phyloP scores from a whole-genome alignment of 2,888 invertebrate species.

The Lordiphosa fenestrarum region DNA sequence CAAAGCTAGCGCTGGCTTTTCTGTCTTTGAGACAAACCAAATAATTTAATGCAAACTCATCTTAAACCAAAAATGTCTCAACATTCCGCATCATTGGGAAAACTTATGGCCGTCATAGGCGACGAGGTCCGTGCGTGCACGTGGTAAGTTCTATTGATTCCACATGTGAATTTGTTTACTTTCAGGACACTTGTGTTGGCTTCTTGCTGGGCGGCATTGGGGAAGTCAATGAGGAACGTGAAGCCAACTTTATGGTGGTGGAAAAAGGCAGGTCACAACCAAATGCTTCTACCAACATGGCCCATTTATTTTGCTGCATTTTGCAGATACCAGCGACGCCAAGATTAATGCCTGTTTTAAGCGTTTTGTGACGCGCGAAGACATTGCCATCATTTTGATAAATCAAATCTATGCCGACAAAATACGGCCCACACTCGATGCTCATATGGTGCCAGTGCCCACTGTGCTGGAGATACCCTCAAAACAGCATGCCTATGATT shows the following conservation, averaged over 20 bases:
- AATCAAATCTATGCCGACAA: constrained; percentile 55
- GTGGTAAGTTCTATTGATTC: not conserved
- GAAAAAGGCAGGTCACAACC: constrained; percentile 35
- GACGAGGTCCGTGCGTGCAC: constrained; percentile 44
- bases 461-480: constrained; percentile 61
- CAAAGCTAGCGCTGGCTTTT: no score
- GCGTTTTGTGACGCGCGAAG: constrained; percentile 43
- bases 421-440: constrained; percentile 50
- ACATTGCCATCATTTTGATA: constrained; percentile 55
- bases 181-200: constrained; percentile 59
- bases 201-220: constrained; percentile 63
- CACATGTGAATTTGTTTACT: not conserved
- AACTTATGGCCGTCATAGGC: constrained; percentile 54
- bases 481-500: constrained; percentile 52
- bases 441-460: constrained; percentile 44
- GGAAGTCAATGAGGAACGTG: constrained; percentile 41
- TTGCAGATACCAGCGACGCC: constrained; percentile 34
- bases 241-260: constrained; percentile 56
- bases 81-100: constrained; percentile 10
- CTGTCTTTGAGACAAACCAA: no score
- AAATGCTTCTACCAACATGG: no score
- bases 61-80: constrained; percentile 36
- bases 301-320: not conserved
- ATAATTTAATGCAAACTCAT: not conserved
- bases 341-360: constrained; percentile 47